Evolutionary conservation across 2,797 vertebrate genomes (phyloP), one percentile per base, ranked within the genome.

Genomic region (Brotula barbata): DNA sequence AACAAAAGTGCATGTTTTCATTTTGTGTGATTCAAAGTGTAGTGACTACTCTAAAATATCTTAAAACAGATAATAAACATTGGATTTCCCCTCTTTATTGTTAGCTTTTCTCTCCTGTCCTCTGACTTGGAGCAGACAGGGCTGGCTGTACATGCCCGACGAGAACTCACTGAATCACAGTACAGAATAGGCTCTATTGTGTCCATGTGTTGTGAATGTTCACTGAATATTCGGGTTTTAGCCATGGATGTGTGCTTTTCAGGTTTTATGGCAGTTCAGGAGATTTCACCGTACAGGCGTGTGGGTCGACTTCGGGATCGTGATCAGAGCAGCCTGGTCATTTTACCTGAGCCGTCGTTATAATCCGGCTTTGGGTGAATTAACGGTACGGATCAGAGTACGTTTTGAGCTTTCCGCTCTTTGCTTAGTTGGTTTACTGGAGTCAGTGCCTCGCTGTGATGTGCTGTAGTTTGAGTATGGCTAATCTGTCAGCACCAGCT

Each of bases 291-390:
- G 13, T 37, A 22, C 47, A 31, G 1, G 4, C 23, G 40, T 12
- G 14, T 17, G 31, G 23, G 51, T 55, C 54, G 39, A 2, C 11
- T 58, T 59, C 57, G 55, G 70, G 61, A 74, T 70, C 50, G 47
- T 6, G 20, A 55, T 49, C 61, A 25, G 46, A 6, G 48, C 22
- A 45, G 56, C 54, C 41, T 22, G 60, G 55, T 64, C 68, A 31
- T 68, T 66, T 66, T 62, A 75, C 68, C 64, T 77, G 48, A 67
- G 50, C 64, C 20, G 7, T 17, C 1, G 25, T 23, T 66, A 33
- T 66, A 80, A 77, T 75, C 71, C 21, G 2, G 60, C 15, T 79
- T 65, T 67, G 64, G 42, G 56, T 58, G 71, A 71, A 71, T 73
- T 51, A 64, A 42, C 6, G 21, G 73, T 65, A 6, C 17, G 28